These are phyloP conservation scores for Chrysaora quinquecirrha DNA, from an alignment of 30 jellyfish, hydroid and myxozoan species.

Conservation along the genomic window DNA sequence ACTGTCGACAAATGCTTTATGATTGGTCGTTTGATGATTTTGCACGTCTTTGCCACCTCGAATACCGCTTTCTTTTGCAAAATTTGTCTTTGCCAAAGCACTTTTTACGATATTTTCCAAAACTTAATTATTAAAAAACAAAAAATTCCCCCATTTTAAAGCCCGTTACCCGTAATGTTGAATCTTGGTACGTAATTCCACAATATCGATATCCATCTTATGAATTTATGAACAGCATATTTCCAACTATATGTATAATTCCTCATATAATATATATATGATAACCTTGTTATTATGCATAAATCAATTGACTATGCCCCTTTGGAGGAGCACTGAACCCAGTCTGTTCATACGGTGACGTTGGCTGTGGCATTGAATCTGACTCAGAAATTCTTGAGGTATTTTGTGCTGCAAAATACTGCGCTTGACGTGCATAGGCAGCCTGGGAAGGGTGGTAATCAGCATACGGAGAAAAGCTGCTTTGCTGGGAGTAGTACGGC, in stretches of 20 bases:
- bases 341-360: slow-evolving; percentile 74
- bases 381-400: slow-evolving; percentile 74
- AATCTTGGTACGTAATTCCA: neutral
- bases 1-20: no score
- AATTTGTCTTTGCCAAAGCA: no score
- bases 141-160: no score
- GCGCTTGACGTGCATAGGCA: slow-evolving; percentile 61
- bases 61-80: no score
- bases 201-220: neutral
- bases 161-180: no score
- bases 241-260: neutral
- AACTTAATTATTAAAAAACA: no score
- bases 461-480: slow-evolving; percentile 86
- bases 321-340: slow-evolving; percentile 77
- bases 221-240: neutral
- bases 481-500: slow-evolving; percentile 84
- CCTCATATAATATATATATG: neutral
- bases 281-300: slow-evolving; percentile 29
- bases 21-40: no score
- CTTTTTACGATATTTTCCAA: no score
- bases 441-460: slow-evolving; percentile 80
- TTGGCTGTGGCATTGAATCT: slow-evolving; percentile 59
- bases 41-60: no score
- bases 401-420: slow-evolving; percentile 48
- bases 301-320: slow-evolving; percentile 80